A percentile compares a stretch with the other conserved stretches of the same genome.
Evolutionary conservation across 1,140 invertebrate species (phyloP).

Genomic region (Brachionus rotundiformis): DNA sequence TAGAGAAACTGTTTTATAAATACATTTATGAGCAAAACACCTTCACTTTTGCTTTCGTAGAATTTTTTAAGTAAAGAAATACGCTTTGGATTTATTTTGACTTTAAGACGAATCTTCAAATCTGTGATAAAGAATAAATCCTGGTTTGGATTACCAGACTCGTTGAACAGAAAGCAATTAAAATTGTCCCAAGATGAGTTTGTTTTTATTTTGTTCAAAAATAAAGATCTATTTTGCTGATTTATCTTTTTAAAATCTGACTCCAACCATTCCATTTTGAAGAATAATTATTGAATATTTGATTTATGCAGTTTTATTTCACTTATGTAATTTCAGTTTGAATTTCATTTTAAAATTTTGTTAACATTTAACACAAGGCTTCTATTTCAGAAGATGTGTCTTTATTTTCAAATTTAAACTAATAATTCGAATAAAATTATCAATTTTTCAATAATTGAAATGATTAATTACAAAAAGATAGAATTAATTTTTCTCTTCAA

Average conservation of each 20-base stretch:
- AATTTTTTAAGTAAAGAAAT: neutral
- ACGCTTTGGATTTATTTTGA: slow-evolving; percentile 14
- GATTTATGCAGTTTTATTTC: neutral
- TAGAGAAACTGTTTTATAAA: neutral
- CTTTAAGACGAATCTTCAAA: slow-evolving; percentile 2
- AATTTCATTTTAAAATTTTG: neutral
- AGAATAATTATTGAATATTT: neutral
- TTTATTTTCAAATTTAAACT: no score
- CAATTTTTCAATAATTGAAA: no score
- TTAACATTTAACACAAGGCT: no score
- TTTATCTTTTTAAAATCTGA: neutral
- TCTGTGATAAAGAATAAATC: slow-evolving; percentile 27
- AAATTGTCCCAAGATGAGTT: neutral
- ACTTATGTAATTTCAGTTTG: neutral
- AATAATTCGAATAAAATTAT: no score
- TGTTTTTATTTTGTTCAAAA: slow-evolving; percentile 24
- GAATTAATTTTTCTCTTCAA: no score
- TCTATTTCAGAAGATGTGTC: no score
- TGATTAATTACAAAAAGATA: no score
- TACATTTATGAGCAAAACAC: neutral
- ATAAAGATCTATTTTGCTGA: slow-evolving; percentile 12
- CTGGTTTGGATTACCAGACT: neutral
- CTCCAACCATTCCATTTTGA: slow-evolving; percentile 24
- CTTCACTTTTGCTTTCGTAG: neutral
- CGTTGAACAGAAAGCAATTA: slow-evolving; percentile 22